These are phyloP conservation scores for Gari tellinella DNA, from an alignment of 2,888 invertebrate genomes.

Conservation along the genomic window DNA sequence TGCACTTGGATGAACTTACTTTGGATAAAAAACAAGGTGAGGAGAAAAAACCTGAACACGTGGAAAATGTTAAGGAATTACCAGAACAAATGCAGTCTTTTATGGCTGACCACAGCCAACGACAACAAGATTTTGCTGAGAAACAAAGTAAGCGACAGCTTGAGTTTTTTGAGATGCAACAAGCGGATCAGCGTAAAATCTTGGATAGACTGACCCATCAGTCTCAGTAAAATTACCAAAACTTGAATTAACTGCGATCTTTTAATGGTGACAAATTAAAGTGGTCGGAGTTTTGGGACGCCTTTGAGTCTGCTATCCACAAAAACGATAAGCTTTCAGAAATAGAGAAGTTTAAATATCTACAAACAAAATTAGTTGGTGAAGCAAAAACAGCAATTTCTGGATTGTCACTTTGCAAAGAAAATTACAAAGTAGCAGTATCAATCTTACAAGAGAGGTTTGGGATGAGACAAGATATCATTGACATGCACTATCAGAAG, in stretches of 20 bases:
- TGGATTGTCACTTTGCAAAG: conserved; percentile 32
- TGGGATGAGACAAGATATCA: conserved; percentile 37
- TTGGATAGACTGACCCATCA: not conserved
- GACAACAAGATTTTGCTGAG: conserved; percentile 1
- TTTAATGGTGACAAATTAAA: conserved; percentile 17
- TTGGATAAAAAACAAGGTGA: not conserved
- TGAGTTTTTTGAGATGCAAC: not conserved
- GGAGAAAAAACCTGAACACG: not conserved
- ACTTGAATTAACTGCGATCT: conserved; percentile 3
- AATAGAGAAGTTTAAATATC: conserved; percentile 43
- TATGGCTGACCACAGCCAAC: not conserved
- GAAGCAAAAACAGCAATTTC: conserved; percentile 27
- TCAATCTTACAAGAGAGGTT: conserved; percentile 26
- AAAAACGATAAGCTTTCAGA: conserved; percentile 29
- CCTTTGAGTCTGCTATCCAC: conserved; percentile 35
- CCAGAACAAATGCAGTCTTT: conserved; percentile 5
- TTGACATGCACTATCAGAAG: conserved; percentile 37
- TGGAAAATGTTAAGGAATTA: not conserved
- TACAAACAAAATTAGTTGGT: conserved; percentile 26
- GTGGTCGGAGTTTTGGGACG: conserved; percentile 25
- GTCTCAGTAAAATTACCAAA: conserved; percentile 11
- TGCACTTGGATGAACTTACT: not conserved
- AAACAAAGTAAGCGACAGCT: not conserved
- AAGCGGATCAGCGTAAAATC: conserved; percentile 10
- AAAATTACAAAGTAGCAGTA: conserved; percentile 40